These are phyloP conservation scores for Lemur catta DNA, from an alignment of 2,797 vertebrate species.

Conservation along the genomic window DNA sequence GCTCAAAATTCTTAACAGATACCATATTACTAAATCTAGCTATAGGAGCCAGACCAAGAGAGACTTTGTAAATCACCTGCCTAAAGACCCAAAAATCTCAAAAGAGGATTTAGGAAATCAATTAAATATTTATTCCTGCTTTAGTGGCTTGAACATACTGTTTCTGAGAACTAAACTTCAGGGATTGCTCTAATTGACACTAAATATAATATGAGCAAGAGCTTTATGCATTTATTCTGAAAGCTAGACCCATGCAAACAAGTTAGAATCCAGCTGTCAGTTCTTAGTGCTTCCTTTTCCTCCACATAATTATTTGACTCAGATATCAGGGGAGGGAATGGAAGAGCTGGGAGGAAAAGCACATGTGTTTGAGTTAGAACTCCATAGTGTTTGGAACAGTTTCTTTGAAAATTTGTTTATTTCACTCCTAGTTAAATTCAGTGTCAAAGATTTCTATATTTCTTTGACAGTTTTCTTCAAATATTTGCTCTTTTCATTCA, in stretches of 20 bases:
- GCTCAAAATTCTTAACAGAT: not conserved
- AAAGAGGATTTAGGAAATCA: not conserved
- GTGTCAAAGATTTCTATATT: conserved; percentile 69
- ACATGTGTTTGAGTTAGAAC: not conserved
- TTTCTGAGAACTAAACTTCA: not conserved
- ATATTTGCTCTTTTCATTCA: conserved; percentile 75
- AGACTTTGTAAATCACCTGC: not conserved
- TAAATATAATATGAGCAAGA: not conserved
- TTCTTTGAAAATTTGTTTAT: conserved; percentile 76
- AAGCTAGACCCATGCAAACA: not conserved
- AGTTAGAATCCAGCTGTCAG: not conserved
- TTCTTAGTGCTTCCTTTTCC: not conserved
- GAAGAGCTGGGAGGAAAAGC: not conserved
- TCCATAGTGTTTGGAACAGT: conserved; percentile 50
- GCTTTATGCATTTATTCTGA: not conserved
- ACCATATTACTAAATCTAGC: not conserved
- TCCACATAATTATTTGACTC: not conserved
- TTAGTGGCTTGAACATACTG: not conserved
- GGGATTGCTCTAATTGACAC: not conserved
- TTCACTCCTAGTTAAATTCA: conserved; percentile 73
- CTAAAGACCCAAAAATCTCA: not conserved
- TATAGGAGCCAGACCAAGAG: not conserved
- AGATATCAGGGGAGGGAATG: not conserved
- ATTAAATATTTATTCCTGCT: not conserved
- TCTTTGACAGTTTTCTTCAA: conserved; percentile 61